Conservation (phyloP, 1,140 invertebrate genomes). For the Aphelinus atriplicis region DNA sequence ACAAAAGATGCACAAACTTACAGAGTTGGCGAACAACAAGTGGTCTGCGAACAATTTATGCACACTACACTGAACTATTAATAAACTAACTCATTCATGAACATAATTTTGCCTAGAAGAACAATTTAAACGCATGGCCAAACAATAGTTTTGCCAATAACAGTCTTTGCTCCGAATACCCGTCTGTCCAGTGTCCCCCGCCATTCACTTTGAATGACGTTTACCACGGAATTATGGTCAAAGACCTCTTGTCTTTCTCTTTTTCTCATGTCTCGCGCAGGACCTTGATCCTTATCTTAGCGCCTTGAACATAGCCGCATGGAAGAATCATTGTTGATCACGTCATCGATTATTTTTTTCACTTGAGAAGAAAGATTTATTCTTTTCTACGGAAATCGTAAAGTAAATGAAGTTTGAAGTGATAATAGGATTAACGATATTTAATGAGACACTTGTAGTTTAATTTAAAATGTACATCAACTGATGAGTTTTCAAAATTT, state of each 20-base stretch:
- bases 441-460: too few relatives aligned
- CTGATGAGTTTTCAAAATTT: too few relatives aligned
- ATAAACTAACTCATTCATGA: neutral
- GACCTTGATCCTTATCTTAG: constrained; percentile 37
- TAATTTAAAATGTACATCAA: too few relatives aligned
- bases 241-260: constrained; percentile 7
- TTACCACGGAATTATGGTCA: neutral
- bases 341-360: constrained; percentile 25
- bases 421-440: too few relatives aligned
- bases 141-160: neutral
- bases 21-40: constrained; percentile 20
- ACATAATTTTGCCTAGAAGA: neutral
- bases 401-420: too few relatives aligned
- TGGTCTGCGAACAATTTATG: constrained; percentile 1
- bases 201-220: constrained; percentile 20
- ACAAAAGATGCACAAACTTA: constrained; percentile 29
- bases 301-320: constrained; percentile 34
- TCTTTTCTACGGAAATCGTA: too few relatives aligned
- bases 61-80: neutral
- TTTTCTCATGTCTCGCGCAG: constrained; percentile 19
- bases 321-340: constrained; percentile 24
- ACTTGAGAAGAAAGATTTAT: neutral
- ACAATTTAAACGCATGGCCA: constrained; percentile 13
- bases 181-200: constrained; percentile 4
- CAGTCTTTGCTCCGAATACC: neutral